These are phyloP conservation scores for Corynorhinus townsendii DNA, from an alignment of 2,113 vertebrate genomes.

Conservation along the genomic window DNA sequence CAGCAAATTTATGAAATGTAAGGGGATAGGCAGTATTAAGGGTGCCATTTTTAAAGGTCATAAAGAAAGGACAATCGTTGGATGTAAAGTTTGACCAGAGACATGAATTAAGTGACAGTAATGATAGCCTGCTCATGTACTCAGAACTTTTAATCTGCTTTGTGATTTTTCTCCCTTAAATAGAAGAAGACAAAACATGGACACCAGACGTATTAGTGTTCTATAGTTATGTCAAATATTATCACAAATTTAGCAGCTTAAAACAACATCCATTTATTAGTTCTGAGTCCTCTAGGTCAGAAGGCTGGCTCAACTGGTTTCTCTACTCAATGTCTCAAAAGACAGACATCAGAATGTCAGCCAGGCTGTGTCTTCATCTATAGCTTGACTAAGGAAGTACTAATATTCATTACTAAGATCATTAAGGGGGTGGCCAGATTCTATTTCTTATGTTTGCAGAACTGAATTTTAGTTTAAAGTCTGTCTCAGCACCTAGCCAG, in stretches of 20 bases:
- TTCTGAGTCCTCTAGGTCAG: background rate
- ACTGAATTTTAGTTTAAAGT: background rate
- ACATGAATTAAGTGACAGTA: background rate
- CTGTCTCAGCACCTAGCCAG: too few relatives aligned
- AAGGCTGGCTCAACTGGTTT: background rate
- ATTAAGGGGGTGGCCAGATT: background rate
- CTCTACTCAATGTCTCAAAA: background rate
- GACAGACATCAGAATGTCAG: background rate
- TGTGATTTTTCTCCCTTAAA: background rate
- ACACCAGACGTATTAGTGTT: background rate
- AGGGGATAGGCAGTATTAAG: background rate
- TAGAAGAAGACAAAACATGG: background rate
- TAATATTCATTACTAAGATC: background rate
- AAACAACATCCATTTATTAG: background rate
- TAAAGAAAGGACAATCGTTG: background rate
- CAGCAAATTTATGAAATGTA: background rate
- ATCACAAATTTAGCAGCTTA: background rate
- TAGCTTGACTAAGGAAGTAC: background rate
- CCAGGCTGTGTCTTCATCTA: background rate
- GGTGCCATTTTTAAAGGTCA: background rate
- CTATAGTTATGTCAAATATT: background rate
- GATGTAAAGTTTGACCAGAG: background rate
- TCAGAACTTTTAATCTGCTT: background rate
- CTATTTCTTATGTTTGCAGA: background rate
- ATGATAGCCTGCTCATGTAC: accelerated